These are phyloP conservation scores for Dryomyza anilis DNA, from an alignment of 2,888 invertebrate species.

Conservation along the genomic window DNA sequence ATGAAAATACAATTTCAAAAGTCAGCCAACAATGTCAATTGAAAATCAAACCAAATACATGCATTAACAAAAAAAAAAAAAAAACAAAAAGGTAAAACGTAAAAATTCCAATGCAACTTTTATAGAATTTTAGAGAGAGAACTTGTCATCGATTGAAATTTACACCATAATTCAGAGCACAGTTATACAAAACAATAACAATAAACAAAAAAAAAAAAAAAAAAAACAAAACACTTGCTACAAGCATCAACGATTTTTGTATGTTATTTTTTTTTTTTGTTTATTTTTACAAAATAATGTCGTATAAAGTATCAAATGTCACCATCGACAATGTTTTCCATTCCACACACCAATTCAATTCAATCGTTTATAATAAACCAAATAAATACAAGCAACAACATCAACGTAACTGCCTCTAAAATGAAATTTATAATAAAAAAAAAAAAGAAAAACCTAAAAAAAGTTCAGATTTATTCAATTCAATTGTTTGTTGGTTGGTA, in stretches of 20 bases:
- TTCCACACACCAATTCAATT: constrained; percentile 11
- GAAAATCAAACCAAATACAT: too few species aligned
- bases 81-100: too few species aligned
- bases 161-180: constrained; percentile 21
- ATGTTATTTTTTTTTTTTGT: too few species aligned
- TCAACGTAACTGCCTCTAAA: constrained; percentile 9
- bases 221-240: constrained; percentile 20
- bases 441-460: neutral
- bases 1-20: too few species aligned
- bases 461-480: constrained; percentile 11
- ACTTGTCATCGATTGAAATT: constrained; percentile 27
- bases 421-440: neutral
- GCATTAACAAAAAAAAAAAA: too few species aligned
- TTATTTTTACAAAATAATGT: too few species aligned
- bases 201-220: too few species aligned
- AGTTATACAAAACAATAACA: neutral
- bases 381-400: neutral
- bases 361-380: constrained; percentile 3
- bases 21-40: too few species aligned
- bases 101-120: neutral
- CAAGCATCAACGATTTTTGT: too few species aligned
- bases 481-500: constrained; percentile 10
- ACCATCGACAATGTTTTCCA: constrained; percentile 14
- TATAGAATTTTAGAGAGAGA: constrained; percentile 19
- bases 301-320: constrained; percentile 29